These are phyloP conservation scores for Caenorhabditis auriculariae DNA, from an alignment of 2,888 invertebrate genomes.

Conservation along the genomic window DNA sequence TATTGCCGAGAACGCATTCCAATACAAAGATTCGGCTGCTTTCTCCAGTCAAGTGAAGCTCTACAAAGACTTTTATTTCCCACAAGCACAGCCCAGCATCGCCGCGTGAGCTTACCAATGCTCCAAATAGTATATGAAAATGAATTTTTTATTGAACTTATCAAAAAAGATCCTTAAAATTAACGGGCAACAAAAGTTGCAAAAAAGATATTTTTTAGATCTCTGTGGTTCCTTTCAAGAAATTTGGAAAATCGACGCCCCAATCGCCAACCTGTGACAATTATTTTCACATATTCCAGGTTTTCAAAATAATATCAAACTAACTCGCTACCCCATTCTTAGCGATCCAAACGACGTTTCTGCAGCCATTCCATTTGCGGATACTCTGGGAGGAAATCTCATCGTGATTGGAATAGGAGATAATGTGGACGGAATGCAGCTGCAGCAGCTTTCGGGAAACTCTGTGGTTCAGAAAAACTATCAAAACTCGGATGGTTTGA, in stretches of 20 bases:
- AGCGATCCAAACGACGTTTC: slow-evolving; percentile 10
- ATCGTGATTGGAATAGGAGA: slow-evolving; percentile 16
- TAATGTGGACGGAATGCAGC: slow-evolving; percentile 5
- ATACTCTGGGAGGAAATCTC: slow-evolving; percentile 13
- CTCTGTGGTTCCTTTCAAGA: slow-evolving; percentile 5
- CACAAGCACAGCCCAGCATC: slow-evolving; percentile 6
- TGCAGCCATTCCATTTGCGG: slow-evolving; percentile 7
- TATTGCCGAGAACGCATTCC: slow-evolving; percentile 16
- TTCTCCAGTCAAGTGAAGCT: slow-evolving; percentile 19
- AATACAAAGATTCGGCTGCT: slow-evolving; percentile 11
- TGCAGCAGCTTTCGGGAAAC: slow-evolving; percentile 18
- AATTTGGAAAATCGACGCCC: slow-evolving; percentile 7
- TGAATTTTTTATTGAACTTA: too few relatives aligned
- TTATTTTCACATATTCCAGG: slow-evolving; percentile 22
- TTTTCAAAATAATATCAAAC: neutral
- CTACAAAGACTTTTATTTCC: slow-evolving; percentile 15
- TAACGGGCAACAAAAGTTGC: neutral
- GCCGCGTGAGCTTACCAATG: neutral
- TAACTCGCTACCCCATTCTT: too few relatives aligned
- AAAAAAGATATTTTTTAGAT: neutral
- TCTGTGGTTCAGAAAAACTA: slow-evolving; percentile 14
- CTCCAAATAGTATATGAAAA: too few relatives aligned
- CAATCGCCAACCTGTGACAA: slow-evolving; percentile 5
- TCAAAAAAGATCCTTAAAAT: neutral
- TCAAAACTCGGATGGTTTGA: slow-evolving; percentile 6